Conservation (phyloP, 1,140 invertebrate species). For the Brachystomella parvula region DNA sequence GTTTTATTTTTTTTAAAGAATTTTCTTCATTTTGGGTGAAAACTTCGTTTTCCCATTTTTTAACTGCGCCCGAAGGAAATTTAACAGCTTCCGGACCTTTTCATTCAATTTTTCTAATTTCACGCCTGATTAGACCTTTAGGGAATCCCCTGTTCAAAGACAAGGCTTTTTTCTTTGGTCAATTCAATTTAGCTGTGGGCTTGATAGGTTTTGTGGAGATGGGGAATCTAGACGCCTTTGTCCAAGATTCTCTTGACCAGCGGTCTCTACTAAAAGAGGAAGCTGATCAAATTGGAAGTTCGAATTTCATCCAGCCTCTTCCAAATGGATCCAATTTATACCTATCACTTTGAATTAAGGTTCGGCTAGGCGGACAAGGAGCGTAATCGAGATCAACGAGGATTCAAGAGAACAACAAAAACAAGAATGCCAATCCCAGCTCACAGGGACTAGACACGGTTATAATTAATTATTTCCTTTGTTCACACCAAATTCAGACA, state of each 20-base stretch:
- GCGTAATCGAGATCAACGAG: background rate
- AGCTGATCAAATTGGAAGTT: background rate
- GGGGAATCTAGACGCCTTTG: background rate
- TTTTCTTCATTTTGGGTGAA: no score
- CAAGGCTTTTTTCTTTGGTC: background rate
- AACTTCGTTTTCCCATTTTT: no score
- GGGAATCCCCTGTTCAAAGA: background rate
- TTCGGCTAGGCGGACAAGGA: background rate
- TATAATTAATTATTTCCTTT: background rate
- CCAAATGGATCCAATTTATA: background rate
- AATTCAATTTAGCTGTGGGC: background rate
- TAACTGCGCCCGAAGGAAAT: no score
- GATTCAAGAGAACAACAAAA: background rate
- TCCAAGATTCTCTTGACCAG: background rate
- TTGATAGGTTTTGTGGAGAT: background rate
- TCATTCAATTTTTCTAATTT: no score
- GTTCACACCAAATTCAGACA: background rate
- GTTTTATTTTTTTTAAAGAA: no score
- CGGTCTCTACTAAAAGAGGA: background rate
- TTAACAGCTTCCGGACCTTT: no score
- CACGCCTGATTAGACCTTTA: no score
- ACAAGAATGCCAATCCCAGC: background rate
- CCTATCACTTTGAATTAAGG: background rate
- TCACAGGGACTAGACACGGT: background rate
- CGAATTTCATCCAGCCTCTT: background rate